A percentile compares a stretch with the other conserved stretches of the same genome.
Conservation (phyloP, 1,140 invertebrate genomes). For the Caligus rogercresseyi region DNA sequence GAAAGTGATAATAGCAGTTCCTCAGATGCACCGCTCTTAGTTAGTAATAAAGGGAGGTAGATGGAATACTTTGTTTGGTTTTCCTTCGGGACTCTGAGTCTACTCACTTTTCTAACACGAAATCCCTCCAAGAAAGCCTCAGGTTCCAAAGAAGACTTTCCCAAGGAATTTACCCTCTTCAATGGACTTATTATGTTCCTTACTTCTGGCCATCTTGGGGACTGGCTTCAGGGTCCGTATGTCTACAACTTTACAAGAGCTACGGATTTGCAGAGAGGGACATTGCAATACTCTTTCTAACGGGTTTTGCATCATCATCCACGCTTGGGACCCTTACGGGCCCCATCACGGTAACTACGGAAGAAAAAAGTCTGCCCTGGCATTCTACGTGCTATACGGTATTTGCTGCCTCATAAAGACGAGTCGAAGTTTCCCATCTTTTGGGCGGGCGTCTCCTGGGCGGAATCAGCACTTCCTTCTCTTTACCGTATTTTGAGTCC, state of each 20-base stretch:
- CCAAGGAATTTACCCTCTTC: background rate
- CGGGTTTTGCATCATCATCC: constrained; percentile 46
- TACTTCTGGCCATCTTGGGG: constrained; percentile 24
- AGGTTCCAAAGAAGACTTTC: background rate
- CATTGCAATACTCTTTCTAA: constrained; percentile 45
- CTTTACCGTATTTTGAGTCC: constrained; percentile 52
- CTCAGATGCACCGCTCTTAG: no score
- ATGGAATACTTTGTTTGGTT: background rate
- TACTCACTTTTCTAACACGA: background rate
- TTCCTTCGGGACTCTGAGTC: background rate
- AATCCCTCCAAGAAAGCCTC: background rate
- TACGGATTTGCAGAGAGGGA: constrained; percentile 43
- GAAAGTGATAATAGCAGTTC: no score
- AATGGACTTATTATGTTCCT: background rate
- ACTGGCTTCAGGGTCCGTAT: constrained; percentile 53
- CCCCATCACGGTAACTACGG: constrained; percentile 40
- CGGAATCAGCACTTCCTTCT: constrained; percentile 47
- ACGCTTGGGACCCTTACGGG: constrained; percentile 44
- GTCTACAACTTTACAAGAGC: constrained; percentile 45
- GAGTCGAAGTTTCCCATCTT: constrained; percentile 30
- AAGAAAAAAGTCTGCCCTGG: constrained; percentile 32
- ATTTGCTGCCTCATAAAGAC: constrained; percentile 42
- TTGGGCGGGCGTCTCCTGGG: constrained; percentile 41
- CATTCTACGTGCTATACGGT: constrained; percentile 43
- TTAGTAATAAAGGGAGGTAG: no score